Conservation (phyloP, 2,113 vertebrate genomes). For the Otolemur garnettii region DNA sequence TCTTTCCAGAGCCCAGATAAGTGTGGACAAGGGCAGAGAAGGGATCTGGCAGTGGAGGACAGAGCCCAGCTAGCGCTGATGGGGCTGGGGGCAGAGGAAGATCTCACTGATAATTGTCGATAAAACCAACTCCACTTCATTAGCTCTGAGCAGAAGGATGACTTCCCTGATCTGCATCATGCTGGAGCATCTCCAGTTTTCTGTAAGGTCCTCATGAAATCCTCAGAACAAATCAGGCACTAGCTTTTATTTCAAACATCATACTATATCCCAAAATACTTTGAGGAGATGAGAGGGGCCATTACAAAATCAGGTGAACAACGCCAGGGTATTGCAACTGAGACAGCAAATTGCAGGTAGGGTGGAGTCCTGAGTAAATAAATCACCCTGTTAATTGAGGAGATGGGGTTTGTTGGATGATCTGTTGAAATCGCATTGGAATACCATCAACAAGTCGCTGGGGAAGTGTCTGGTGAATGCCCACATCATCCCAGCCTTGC, state of each 20-base stretch:
- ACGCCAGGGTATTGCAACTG: too few relatives aligned
- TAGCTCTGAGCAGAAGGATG: background rate
- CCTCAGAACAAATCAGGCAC: background rate
- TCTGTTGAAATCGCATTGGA: background rate
- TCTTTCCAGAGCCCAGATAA: background rate
- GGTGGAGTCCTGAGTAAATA: background rate
- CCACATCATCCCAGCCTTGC: accelerated
- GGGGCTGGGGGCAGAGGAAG: background rate
- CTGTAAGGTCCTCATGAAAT: background rate
- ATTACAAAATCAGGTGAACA: background rate
- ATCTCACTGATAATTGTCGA: accelerated
- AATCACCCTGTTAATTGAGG: background rate
- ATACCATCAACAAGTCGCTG: background rate
- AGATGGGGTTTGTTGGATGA: background rate
- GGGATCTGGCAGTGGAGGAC: background rate
- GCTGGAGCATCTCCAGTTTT: background rate
- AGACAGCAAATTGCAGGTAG: background rate
- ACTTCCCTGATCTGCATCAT: background rate
- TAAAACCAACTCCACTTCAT: background rate
- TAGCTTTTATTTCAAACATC: background rate
- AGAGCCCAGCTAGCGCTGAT: background rate
- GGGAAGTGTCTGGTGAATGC: background rate
- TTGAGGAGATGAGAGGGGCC: background rate
- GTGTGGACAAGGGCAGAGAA: background rate
- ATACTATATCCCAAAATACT: background rate